phyloP scores from a whole-genome alignment of 1,140 invertebrate genomes.

The Drosophila orosa region DNA sequence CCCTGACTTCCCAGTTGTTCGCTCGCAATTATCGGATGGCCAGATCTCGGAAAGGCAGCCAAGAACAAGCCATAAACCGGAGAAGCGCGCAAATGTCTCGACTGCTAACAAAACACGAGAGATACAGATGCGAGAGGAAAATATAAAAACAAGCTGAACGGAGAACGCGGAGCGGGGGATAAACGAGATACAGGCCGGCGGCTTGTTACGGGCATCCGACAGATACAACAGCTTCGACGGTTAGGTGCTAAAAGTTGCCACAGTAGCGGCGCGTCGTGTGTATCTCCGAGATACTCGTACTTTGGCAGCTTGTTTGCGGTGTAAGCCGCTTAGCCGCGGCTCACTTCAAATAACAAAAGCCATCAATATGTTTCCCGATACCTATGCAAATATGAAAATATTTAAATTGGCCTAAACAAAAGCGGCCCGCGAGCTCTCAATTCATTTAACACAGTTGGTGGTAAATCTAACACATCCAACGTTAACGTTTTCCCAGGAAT shows the following conservation, averaged over 20 bases:
- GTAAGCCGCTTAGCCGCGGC: slow-evolving; percentile 58
- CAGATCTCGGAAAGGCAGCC: slow-evolving; percentile 56
- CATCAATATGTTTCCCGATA: slow-evolving; percentile 46
- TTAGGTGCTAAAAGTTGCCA: slow-evolving; percentile 74
- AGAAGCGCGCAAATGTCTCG: slow-evolving; percentile 58
- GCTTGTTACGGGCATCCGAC: slow-evolving; percentile 64
- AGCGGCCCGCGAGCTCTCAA: slow-evolving; percentile 54
- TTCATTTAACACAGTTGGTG: slow-evolving; percentile 80
- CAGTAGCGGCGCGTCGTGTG: slow-evolving; percentile 61
- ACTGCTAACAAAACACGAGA: slow-evolving; percentile 32
- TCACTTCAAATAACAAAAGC: slow-evolving; percentile 62
- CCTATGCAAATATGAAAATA: slow-evolving; percentile 72
- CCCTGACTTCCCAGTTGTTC: slow-evolving; percentile 9
- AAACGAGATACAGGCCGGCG: slow-evolving; percentile 57
- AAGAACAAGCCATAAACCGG: slow-evolving; percentile 75
- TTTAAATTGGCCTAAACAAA: slow-evolving; percentile 60
- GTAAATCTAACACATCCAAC: slow-evolving; percentile 66
- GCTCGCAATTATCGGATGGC: slow-evolving; percentile 52
- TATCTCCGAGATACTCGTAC: slow-evolving; percentile 68
- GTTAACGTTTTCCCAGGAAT: slow-evolving; percentile 6
- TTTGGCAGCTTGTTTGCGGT: slow-evolving; percentile 49
- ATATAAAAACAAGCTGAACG: slow-evolving; percentile 19
- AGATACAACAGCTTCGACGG: slow-evolving; percentile 41
- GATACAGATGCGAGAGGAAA: slow-evolving; percentile 26
- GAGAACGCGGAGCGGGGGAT: not conserved